These are phyloP conservation scores for Nyctibius grandis DNA, from an alignment of 2,797 vertebrate species.

Conservation along the genomic window DNA sequence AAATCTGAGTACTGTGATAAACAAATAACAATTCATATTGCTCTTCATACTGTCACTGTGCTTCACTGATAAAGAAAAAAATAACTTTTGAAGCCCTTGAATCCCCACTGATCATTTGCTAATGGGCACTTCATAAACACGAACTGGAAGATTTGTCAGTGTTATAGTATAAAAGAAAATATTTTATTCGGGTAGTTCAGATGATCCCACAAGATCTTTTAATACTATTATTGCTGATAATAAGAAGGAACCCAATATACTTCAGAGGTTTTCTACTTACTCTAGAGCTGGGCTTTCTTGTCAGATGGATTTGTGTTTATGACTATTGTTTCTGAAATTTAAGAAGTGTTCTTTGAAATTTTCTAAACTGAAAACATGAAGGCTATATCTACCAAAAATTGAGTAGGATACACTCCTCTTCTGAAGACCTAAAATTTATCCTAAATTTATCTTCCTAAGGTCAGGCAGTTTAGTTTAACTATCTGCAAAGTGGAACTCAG, in stretches of 20 bases:
- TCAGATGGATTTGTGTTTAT: not conserved
- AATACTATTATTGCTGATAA: not conserved
- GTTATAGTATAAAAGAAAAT: not conserved
- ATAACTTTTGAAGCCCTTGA: not conserved
- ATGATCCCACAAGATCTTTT: not conserved
- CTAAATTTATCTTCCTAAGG: not conserved
- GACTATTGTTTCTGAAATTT: not conserved
- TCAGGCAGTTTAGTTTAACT: not conserved
- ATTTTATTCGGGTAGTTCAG: not conserved
- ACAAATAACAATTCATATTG: not conserved
- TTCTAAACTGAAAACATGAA: not conserved
- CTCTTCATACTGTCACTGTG: not conserved
- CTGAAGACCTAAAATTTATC: not conserved
- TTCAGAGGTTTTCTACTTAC: not conserved
- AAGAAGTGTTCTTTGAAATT: not conserved
- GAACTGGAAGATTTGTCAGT: not conserved
- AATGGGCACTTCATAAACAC: not conserved
- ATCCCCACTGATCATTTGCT: not conserved
- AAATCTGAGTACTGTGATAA: not conserved
- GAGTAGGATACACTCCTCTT: not conserved
- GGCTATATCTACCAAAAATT: not conserved
- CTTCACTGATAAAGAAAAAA: conserved; percentile 8
- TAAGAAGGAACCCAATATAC: not conserved
- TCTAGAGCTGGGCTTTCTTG: not conserved
- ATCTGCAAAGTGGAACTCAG: not conserved